Evolutionary conservation across 2,888 invertebrate species (phyloP), one percentile per base, ranked within the genome.

Genomic region (Andrena minutula): DNA sequence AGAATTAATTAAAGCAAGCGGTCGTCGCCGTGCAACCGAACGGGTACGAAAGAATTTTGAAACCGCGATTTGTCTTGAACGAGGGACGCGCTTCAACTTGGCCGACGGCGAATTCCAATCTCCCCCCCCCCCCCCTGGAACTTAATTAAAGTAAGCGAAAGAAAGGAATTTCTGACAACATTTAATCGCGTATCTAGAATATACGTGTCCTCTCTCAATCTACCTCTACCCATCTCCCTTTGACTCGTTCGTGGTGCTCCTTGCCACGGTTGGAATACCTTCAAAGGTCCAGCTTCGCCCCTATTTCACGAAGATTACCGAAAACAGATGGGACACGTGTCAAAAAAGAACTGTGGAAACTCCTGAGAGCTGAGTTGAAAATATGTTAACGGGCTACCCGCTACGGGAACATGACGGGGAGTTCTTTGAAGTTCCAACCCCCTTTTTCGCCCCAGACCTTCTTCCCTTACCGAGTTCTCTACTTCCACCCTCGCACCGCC

Each of bases 81-180:
- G 49, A 58, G 35, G 23, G 60, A 58, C 64, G 3, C 2, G 68
- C 47, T 23, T 49, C 20, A 68, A 73, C 41, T 61, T 66, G 23
- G 41, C 7, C 49, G 26, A 12, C 28, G 10, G 28, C 61, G 56
- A 71, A 82, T 81, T 81, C 82, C 71, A 32, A 82, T 63, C 56
- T 41, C 26, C 8, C 28, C 2, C 20, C 5, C 23, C n/a, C 20
- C 20, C 20, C 10, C 35, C 16, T 6, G 75, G 51, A 82, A 82
- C 82, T 72, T 82, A 75, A 82, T 82, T 82, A 82, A 82, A 82
- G 56, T 69, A 72, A 61, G 63, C 60, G 70, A 71, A 71, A 82
- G 82, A 75, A 82, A 63, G 63, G 75, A 82, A 68, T 75, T 82
- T 68, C 78, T 71, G 66, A 58, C 74, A 58, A 63, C 56, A 53